These are phyloP conservation scores for Eretmocerus hayati DNA, from an alignment of 2,888 invertebrate species.

Conservation along the genomic window DNA sequence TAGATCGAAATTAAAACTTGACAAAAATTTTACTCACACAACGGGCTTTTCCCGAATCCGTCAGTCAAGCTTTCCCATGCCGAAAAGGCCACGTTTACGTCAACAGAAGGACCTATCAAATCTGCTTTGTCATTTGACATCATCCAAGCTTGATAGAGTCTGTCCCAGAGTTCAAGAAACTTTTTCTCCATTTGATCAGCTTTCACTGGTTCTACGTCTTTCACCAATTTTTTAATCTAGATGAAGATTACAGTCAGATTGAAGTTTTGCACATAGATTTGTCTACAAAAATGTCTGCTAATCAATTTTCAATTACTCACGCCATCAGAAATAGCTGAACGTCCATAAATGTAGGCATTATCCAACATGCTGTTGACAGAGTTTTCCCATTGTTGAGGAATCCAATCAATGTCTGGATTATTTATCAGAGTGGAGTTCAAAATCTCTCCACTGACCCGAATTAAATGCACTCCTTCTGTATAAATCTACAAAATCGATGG, in stretches of 20 bases:
- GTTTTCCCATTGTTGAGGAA: constrained; percentile 79
- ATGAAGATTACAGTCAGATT: not conserved
- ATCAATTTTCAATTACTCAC: constrained; percentile 48
- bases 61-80: constrained; percentile 67
- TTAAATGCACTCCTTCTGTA: constrained; percentile 86
- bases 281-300: not conserved
- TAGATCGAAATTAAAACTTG: too few species aligned
- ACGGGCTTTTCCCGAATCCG: constrained; percentile 67
- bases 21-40: constrained; percentile 47
- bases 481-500: constrained; percentile 88
- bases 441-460: constrained; percentile 80
- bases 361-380: constrained; percentile 85
- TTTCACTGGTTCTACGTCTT: constrained; percentile 73
- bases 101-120: constrained; percentile 64
- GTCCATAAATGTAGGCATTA: constrained; percentile 87
- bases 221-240: constrained; percentile 69
- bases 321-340: constrained; percentile 82
- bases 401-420: constrained; percentile 69
- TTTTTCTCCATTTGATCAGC: constrained; percentile 79
- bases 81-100: constrained; percentile 63
- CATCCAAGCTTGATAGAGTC: constrained; percentile 89
- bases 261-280: not conserved
- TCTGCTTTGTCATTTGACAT: constrained; percentile 57
- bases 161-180: constrained; percentile 87
- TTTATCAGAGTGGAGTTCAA: constrained; percentile 83